Base-by-base conservation (phyloP, 2,113 vertebrate genomes). In the Rhabdornis inornatus region DNA sequence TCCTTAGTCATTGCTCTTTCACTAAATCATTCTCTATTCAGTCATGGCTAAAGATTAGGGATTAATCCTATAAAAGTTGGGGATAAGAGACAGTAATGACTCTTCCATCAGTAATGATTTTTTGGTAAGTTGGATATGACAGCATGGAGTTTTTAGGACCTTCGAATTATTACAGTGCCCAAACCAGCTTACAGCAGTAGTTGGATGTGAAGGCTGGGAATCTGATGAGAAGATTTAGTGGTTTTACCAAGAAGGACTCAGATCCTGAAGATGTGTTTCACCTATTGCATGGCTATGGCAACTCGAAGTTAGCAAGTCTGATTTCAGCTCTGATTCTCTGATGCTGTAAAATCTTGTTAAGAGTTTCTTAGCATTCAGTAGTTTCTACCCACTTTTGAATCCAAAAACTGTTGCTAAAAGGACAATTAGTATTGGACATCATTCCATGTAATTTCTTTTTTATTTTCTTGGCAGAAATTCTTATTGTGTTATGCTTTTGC, bases 401-500 rank as follows among this genome's bases (percentile, higher is more conserved):
- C 65, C 69, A 71, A 84, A 95, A 94, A 61, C 83, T 93, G 83
- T 85, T 93, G 71, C 77, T 87, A 92, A 44, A 60, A 91, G 69
- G 42, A 74, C 90, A 90, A 64, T 92, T 92, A 55, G 61, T 92
- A 70, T 60, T 89, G 47, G 63, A 83, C 89, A 94, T 92, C 44
- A 90, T 80, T 92, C 70, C 39, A 49, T 74, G 70, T 82, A 77
- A 88, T 69, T 94, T 47, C 53, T 91, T 95, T 76, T 96, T 61
- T 95, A 85, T 75, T 97, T 96, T 94, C 68, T 80, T 94, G 91
- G 94, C 75, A 95, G 70, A 45, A 45, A 61, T 50, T 63, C 23
- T 83, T 72, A 20, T 4, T 70, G 24, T 69, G 9, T 72, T 53
- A 57, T 8, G 37, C 22, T 94, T 91, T 85, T 87, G 35, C 56